Base-by-base conservation (phyloP, 2,888 invertebrate species). In the Brachypalpus laphriformis region DNA sequence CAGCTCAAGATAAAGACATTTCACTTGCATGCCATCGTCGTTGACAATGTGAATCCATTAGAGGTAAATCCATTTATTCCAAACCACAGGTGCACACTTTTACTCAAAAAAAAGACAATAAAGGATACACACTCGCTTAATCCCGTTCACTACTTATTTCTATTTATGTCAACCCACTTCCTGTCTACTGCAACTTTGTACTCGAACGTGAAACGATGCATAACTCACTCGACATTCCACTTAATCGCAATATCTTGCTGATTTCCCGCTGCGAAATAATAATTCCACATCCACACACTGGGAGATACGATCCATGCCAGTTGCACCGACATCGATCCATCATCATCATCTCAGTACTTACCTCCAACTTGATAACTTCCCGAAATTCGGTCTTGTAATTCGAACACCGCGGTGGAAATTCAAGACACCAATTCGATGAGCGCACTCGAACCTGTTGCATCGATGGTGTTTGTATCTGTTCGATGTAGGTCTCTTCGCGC, bases 361-460 rank as follows among this genome's bases (percentile, higher is more conserved):
- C 96, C 93, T 95, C 95, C 80, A 94, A 93, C 89, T 94, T 94
- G 89, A 95, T 94, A 82, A 95, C 94, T 89, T 95, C 95, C 87
- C 95, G 93, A 93, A 94, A 93, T 91, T 95, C 95, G 9, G 94
- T 95, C 89, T 93, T 94, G 91, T 95, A 96, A 89, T 93, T 94
- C 51, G 96, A 95, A 90, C 97, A 97, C 85, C 96, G 93, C n/a
- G 96, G 97, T 5, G 97, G 97, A 89, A 96, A 93, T 82, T 95
- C 94, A 89, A 96, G 92, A 89, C 97, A 97, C 96, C 96, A 97
- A 88, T 94, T 94, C 90, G 95, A 95, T 1, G 95, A 94, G 83
- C 96, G 93, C 59, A 96, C 94, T 3, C 94, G 92, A 90, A 95
- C 95, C 61, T 95, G 95, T 77, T 96, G 95, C 87, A 89, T 88